These are phyloP conservation scores for Hesperia comma DNA, from an alignment of 2,888 invertebrate species.

Conservation along the genomic window DNA sequence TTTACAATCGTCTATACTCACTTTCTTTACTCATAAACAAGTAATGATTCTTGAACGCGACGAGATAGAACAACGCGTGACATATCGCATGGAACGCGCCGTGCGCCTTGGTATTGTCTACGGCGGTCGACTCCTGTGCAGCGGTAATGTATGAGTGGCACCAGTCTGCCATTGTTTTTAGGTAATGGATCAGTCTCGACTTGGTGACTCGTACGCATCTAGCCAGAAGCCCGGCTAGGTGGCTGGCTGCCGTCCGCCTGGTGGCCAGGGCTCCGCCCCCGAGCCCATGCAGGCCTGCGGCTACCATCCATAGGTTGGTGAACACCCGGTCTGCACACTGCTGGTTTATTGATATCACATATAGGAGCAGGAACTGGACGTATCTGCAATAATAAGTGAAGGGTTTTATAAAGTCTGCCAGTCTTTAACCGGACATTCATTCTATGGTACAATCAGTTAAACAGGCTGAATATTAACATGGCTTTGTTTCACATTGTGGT, in stretches of 20 bases:
- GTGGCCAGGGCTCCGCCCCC: slow-evolving; percentile 71
- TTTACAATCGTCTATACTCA: slow-evolving; percentile 69
- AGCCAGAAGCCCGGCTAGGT: slow-evolving; percentile 74
- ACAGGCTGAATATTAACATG: too few relatives aligned
- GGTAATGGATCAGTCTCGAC: slow-evolving; percentile 64
- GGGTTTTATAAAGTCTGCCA: too few relatives aligned
- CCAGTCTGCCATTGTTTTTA: slow-evolving; percentile 89
- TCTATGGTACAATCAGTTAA: too few relatives aligned
- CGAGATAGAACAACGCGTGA: slow-evolving; percentile 95
- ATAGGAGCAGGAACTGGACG: slow-evolving; percentile 77
- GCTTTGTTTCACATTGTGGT: too few relatives aligned
- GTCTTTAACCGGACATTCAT: too few relatives aligned
- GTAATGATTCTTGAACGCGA: slow-evolving; percentile 94
- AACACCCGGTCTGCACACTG: slow-evolving; percentile 72
- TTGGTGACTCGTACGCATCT: slow-evolving; percentile 72
- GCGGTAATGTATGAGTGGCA: slow-evolving; percentile 91
- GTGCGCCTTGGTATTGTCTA: slow-evolving; percentile 86
- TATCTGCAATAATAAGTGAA: slow-evolving; percentile 64
- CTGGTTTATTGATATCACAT: slow-evolving; percentile 77
- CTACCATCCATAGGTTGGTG: slow-evolving; percentile 68
- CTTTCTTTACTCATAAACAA: slow-evolving; percentile 90
- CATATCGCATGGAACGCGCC: slow-evolving; percentile 96
- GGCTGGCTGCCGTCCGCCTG: slow-evolving; percentile 70
- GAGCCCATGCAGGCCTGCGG: slow-evolving; percentile 66
- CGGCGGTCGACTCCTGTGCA: slow-evolving; percentile 79